These are phyloP conservation scores for Cyanistes caeruleus DNA, from an alignment of 2,113 vertebrate genomes.

Conservation along the genomic window DNA sequence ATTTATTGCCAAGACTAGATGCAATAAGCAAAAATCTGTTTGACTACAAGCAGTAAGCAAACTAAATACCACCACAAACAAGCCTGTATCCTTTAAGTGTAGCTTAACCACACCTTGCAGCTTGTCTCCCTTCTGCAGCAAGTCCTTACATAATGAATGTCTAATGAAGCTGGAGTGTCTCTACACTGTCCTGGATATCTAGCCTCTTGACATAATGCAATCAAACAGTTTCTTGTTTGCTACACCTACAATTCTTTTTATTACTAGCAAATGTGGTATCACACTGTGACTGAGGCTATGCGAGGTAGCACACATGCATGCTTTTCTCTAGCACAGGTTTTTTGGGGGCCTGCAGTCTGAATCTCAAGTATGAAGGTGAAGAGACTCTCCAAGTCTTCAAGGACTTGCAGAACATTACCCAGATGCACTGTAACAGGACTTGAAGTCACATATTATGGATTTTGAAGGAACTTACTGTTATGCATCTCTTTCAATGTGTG, in stretches of 20 bases:
- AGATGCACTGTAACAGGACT: neutral
- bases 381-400: neutral
- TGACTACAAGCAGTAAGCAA: neutral
- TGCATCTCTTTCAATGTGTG: accelerated
- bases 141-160: neutral
- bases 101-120: neutral
- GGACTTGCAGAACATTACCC: neutral
- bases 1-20: slow-evolving; percentile 51
- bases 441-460: accelerated
- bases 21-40: slow-evolving; percentile 26
- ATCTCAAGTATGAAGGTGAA: neutral
- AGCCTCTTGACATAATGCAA: neutral
- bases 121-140: neutral
- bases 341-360: neutral
- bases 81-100: neutral
- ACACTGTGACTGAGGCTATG: neutral
- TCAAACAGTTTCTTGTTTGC: neutral
- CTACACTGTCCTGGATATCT: neutral
- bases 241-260: neutral
- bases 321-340: neutral
- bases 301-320: neutral
- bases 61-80: slow-evolving; percentile 22
- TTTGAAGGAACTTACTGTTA: neutral
- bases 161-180: neutral
- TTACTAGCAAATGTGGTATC: neutral